phyloP scores from a whole-genome alignment of 2,888 invertebrate species.

The Rhamnusium bicolor region DNA sequence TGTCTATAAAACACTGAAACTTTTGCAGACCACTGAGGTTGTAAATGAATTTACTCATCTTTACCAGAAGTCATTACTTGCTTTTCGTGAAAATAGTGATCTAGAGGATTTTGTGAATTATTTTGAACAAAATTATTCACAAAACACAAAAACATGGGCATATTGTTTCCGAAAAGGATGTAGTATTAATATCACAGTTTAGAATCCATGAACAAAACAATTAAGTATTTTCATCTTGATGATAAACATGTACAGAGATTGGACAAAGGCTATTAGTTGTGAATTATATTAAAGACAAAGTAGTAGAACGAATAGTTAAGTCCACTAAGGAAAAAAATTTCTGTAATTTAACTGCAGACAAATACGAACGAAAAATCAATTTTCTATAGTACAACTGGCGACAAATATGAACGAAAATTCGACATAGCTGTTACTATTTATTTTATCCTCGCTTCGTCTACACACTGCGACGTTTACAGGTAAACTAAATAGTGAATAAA shows the following conservation, averaged over 20 bases:
- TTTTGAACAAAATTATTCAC: not conserved
- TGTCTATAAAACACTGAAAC: not conserved
- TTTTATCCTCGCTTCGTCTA: too few species aligned
- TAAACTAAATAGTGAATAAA: too few species aligned
- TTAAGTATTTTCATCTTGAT: slow-evolving; percentile 5
- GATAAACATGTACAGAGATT: slow-evolving; percentile 1
- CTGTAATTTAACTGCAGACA: too few species aligned
- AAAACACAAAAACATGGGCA: not conserved
- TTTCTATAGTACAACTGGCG: too few species aligned
- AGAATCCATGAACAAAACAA: slow-evolving; percentile 13
- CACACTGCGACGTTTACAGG: too few species aligned
- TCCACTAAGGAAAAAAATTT: not conserved
- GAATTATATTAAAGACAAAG: slow-evolving; percentile 1
- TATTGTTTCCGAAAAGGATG: not conserved
- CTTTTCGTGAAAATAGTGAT: not conserved
- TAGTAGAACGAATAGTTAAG: not conserved
- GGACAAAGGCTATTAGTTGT: not conserved
- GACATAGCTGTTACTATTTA: too few species aligned
- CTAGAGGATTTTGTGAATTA: not conserved
- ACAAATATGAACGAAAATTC: too few species aligned
- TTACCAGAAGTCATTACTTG: not conserved
- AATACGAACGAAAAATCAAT: too few species aligned
- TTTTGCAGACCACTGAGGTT: not conserved
- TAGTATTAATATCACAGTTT: not conserved
- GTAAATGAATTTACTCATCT: not conserved